Evolutionary conservation across 2,797 vertebrate species (phyloP).

Genomic region (Sternarchorhynchus goeldii): DNA sequence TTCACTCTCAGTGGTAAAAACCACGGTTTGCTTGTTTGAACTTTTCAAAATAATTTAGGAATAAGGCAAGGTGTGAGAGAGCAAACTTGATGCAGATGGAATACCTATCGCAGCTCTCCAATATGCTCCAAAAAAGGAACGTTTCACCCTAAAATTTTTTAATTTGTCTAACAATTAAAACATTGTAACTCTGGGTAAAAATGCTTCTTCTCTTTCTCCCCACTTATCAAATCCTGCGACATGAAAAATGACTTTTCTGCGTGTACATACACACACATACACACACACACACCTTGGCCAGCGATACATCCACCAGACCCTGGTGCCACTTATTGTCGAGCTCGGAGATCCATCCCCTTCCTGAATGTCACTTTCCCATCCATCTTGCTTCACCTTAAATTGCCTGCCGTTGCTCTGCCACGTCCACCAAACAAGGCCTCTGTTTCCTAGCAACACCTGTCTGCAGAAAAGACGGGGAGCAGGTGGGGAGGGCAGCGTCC

Average conservation of each 20-base stretch:
- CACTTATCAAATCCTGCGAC: neutral
- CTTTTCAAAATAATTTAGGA: no score
- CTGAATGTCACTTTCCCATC: slow-evolving; percentile 33
- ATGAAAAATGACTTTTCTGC: slow-evolving; percentile 16
- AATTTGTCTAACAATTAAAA: no score
- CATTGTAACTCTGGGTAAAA: neutral
- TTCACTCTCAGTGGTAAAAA: no score
- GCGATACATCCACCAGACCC: neutral
- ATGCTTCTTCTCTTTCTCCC: neutral
- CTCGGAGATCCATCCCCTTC: slow-evolving; percentile 35
- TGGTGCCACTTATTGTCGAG: slow-evolving; percentile 10
- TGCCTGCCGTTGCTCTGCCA: slow-evolving; percentile 34
- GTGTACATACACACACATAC: slow-evolving; percentile 3
- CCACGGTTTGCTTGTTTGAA: no score
- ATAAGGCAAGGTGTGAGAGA: no score
- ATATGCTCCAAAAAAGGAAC: no score
- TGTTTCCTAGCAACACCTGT: slow-evolving; percentile 58
- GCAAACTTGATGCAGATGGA: no score
- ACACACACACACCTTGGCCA: slow-evolving; percentile 15
- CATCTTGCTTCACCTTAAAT: slow-evolving; percentile 50
- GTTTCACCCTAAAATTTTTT: no score
- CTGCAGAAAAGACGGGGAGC: slow-evolving; percentile 25
- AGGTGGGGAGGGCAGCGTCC: slow-evolving; percentile 33
- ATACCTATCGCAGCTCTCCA: no score
- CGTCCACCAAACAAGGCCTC: slow-evolving; percentile 44